Base-by-base conservation (phyloP, 2,113 vertebrate genomes). In the Struthidea cinerea region DNA sequence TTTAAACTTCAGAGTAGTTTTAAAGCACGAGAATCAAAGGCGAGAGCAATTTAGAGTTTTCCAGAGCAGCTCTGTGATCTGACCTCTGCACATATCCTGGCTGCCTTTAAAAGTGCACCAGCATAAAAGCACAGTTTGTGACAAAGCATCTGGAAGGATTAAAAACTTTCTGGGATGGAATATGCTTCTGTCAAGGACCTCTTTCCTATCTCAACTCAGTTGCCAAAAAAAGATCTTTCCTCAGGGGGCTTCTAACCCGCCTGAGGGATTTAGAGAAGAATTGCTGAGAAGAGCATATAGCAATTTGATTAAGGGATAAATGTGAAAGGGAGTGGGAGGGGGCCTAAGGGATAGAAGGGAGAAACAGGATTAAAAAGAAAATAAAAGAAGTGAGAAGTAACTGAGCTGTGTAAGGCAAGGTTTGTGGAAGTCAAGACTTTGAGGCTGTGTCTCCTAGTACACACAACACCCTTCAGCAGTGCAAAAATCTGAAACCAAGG, bases 81-180 rank as follows among this genome's bases (percentile, higher is more conserved):
- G 93, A 94, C 96, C 93, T 96, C 92, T 77, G 87, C 79, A 85
- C 71, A 55, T 88, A 81, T 63, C 80, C 96, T 96, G 96, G 93
- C 93, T 93, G 90, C 76, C 86, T 96, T 93, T 92, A 94, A 97
- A 96, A 96, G 94, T 95, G 56, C 60, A 84, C 76, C 32, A 6
- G 92, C 88, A 95, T 93, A 94, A 97, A 97, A 96, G 93, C 96
- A 93, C 93, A 95, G 94, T 94, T 95, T 94, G 94, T 95, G 96
- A 96, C 93, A 96, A 96, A 96, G 96, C 94, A 88, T 86, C 96
- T 96, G 96, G 94, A 94, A 92, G 93, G 94, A 97, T 96, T 95
- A 96, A 96, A 95, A 96, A 91, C 83, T 96, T 94, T 93, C 79
- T 94, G 90, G 55, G 90, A 90, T 86, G 65, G 92, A 96, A 89